Conservation (phyloP, 2,888 invertebrate species). For the Laspeyria flexula region DNA sequence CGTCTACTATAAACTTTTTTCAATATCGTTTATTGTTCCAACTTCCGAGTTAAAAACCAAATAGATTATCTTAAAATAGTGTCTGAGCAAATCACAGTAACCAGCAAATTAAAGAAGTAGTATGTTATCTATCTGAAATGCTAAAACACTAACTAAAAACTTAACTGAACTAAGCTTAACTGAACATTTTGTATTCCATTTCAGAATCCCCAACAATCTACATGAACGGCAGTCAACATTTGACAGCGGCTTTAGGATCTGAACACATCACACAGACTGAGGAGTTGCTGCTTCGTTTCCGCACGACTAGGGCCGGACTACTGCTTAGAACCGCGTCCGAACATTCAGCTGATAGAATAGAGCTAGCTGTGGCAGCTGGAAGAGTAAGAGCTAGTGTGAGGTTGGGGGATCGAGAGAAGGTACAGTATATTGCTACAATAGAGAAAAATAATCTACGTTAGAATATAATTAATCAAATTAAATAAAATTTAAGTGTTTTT, state of each 20-base stretch:
- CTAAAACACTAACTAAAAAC: no score
- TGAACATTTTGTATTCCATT: constrained; percentile 32
- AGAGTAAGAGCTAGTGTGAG: constrained; percentile 92
- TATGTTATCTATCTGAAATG: no score
- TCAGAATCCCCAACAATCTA: constrained; percentile 94
- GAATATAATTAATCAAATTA: background rate
- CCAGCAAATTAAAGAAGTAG: no score
- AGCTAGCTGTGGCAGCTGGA: constrained; percentile 94
- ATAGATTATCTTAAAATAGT: no score
- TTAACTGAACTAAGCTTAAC: no score
- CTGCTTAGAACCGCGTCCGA: constrained; percentile 93
- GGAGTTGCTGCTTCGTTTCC: constrained; percentile 94
- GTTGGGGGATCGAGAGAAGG: constrained; percentile 94
- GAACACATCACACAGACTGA: constrained; percentile 95
- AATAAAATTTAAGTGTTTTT: no score
- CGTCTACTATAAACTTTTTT: background rate
- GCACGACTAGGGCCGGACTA: constrained; percentile 92
- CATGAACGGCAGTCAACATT: constrained; percentile 95
- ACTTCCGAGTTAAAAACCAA: no score
- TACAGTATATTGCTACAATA: constrained; percentile 62
- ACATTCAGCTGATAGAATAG: constrained; percentile 92
- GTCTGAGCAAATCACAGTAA: no score
- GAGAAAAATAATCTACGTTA: no score
- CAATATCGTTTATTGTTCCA: no score
- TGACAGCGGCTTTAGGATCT: constrained; percentile 90